Percentiles rank a stretch among this genome's conserved stretches.
Conservation (phyloP, 2,113 vertebrate species). For the Atlantisia rogersi region DNA sequence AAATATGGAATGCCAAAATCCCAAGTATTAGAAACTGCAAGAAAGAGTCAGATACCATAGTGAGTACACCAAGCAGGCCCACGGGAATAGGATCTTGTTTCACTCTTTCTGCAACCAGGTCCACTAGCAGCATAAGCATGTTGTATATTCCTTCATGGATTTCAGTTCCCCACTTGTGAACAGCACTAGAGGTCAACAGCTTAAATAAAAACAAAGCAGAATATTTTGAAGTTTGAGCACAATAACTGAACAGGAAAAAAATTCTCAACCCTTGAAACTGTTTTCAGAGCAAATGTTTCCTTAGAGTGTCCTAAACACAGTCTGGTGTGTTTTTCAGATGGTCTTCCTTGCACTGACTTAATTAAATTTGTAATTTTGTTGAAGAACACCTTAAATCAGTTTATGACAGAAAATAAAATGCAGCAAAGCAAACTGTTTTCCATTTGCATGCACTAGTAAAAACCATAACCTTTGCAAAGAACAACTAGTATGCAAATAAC, state of each 20-base stretch:
- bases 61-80: conserved; percentile 91
- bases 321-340: neutral
- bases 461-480: conserved; percentile 23
- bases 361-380: neutral
- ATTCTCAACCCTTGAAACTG: neutral
- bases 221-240: neutral
- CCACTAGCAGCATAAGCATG: conserved; percentile 97
- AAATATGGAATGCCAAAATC: neutral
- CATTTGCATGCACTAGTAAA: neutral
- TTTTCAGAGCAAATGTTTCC: neutral
- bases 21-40: neutral
- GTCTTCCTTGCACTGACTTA: neutral
- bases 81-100: conserved; percentile 95
- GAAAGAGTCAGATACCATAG: conserved; percentile 83
- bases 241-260: neutral
- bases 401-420: neutral
- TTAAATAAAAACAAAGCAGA: neutral
- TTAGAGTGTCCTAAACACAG: neutral
- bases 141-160: conserved; percentile 99
- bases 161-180: conserved; percentile 99
- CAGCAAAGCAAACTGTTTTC: neutral
- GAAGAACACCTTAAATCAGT: conserved; percentile 3
- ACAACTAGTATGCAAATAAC: neutral
- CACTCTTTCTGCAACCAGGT: conserved; percentile 93
- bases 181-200: conserved; percentile 96